Conservation (phyloP, 2,797 vertebrate genomes). For the Vespertilio murinus region DNA sequence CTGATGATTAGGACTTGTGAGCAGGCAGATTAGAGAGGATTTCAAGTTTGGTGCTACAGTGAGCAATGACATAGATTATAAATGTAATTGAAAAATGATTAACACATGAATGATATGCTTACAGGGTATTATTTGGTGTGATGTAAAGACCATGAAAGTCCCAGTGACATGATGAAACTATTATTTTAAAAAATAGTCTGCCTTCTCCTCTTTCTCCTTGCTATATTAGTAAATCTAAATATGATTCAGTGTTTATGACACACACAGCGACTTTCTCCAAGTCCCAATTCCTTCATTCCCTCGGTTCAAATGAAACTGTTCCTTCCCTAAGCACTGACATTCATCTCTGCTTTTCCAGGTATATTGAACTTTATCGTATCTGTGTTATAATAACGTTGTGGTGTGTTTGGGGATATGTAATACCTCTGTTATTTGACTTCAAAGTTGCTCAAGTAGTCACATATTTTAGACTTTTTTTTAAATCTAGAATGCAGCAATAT, state of each 20-base stretch:
- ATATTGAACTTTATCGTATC: not conserved
- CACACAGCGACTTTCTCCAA: not conserved
- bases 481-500: not conserved
- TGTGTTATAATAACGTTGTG: not conserved
- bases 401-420: not conserved
- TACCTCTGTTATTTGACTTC: not conserved
- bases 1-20: not conserved
- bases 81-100: not conserved
- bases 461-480: not conserved
- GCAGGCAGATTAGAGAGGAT: not conserved
- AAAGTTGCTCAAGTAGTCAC: not conserved
- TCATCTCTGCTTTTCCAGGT: not conserved
- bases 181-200: not conserved
- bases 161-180: not conserved
- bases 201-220: not conserved
- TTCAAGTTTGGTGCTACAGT: not conserved
- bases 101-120: not conserved
- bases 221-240: not conserved
- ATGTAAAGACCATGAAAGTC: not conserved
- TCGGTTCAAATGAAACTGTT: not conserved
- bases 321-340: not conserved
- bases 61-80: not conserved
- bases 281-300: not conserved
- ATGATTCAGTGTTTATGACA: not conserved
- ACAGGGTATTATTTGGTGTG: not conserved